Evolutionary conservation across 37 sponge, comb jelly and placozoan genomes (phyloP).

Genomic region (Sycon ciliatum): DNA sequence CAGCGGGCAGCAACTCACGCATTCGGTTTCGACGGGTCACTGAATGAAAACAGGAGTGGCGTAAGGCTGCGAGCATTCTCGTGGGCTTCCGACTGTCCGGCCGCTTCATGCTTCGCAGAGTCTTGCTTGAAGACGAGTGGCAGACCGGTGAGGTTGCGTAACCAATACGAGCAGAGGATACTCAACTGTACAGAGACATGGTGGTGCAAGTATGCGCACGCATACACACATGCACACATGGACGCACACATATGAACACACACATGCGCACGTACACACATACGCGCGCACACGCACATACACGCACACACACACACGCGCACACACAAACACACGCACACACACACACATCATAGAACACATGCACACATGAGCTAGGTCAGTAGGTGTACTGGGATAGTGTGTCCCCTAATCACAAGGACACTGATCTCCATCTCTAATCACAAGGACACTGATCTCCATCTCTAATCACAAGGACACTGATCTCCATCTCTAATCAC

Average conservation of each 20-base stretch:
- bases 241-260: too few species aligned
- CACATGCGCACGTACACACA: background rate
- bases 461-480: too few species aligned
- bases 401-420: too few species aligned
- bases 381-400: too few species aligned
- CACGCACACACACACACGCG: slow-evolving; percentile 13
- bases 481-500: too few species aligned
- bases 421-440: too few species aligned
- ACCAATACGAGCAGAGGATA: slow-evolving; percentile 70
- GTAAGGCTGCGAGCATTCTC: slow-evolving; percentile 58
- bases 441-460: too few species aligned
- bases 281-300: background rate
- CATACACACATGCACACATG: background rate
- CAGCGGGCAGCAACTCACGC: too few species aligned
- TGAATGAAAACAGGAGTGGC: slow-evolving; percentile 79
- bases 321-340: too few species aligned
- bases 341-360: too few species aligned
- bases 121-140: slow-evolving; percentile 79
- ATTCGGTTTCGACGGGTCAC: slow-evolving; percentile 41
- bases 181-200: too few species aligned
- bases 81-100: slow-evolving; percentile 70
- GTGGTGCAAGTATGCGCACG: too few species aligned
- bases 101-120: slow-evolving; percentile 36
- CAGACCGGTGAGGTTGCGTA: slow-evolving; percentile 67
- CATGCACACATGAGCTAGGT: background rate